phyloP scores from a whole-genome alignment of 2,888 invertebrate species.

The Euclidia mi region DNA sequence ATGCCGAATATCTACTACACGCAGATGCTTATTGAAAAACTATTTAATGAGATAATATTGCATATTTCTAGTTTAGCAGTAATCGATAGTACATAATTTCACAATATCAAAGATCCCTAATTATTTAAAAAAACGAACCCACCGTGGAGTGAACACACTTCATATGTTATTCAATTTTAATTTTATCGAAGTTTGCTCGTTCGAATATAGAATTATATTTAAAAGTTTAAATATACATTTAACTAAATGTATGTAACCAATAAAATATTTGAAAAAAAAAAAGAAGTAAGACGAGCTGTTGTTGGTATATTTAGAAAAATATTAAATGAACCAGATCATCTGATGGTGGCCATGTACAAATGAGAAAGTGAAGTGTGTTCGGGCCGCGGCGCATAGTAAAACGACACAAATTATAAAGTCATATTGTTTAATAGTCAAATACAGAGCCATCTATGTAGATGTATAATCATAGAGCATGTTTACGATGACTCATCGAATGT shows the following conservation, averaged over 20 bases:
- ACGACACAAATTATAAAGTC: constrained; percentile 79
- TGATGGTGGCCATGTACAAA: constrained; percentile 93
- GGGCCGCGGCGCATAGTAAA: constrained; percentile 70
- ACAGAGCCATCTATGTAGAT: constrained; percentile 85
- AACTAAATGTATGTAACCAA: constrained; percentile 76
- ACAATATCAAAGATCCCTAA: constrained; percentile 87
- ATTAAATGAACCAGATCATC: constrained; percentile 91
- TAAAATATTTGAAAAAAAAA: constrained; percentile 80
- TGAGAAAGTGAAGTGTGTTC: constrained; percentile 81
- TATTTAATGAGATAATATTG: constrained; percentile 75
- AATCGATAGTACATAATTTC: constrained; percentile 87
- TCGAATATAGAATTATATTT: constrained; percentile 89
- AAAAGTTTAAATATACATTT: constrained; percentile 86
- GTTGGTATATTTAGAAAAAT: constrained; percentile 90
- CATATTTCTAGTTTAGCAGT: constrained; percentile 85
- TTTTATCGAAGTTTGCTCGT: constrained; percentile 90
- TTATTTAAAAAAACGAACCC: constrained; percentile 67
- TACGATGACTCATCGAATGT: constrained; percentile 64
- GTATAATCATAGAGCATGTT: constrained; percentile 74
- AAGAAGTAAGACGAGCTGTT: constrained; percentile 83
- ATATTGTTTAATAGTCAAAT: constrained; percentile 85
- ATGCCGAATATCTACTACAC: constrained; percentile 74
- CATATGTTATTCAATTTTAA: constrained; percentile 89
- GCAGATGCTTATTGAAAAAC: constrained; percentile 79
- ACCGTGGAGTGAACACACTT: constrained; percentile 75